Evolutionary conservation across 1,140 invertebrate genomes (phyloP).

Genomic region (Nymphalis io): DNA sequence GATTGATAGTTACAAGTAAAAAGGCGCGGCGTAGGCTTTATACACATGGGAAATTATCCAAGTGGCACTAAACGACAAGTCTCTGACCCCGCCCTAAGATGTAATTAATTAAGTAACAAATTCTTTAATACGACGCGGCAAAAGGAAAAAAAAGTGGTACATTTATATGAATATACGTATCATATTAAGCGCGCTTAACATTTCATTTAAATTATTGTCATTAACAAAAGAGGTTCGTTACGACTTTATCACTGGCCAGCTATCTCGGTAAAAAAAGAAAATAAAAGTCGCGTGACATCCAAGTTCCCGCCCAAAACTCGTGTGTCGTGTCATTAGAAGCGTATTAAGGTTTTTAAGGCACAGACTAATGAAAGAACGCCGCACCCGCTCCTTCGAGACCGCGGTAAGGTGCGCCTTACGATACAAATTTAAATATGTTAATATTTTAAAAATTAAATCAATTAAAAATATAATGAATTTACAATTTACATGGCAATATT

Average conservation of each 20-base stretch:
- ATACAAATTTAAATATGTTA: not conserved
- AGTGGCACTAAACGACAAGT: constrained; percentile 53
- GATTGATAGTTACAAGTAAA: constrained; percentile 41
- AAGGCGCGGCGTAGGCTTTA: constrained; percentile 60
- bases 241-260: constrained; percentile 31
- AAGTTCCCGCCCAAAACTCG: constrained; percentile 58
- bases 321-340: constrained; percentile 70
- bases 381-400: constrained; percentile 76
- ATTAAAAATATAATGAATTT: not conserved
- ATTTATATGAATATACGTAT: constrained; percentile 2
- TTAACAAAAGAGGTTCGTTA: constrained; percentile 29
- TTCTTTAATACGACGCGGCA: not conserved
- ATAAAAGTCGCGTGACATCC: constrained; percentile 53
- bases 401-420: constrained; percentile 51
- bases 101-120: constrained; percentile 33
- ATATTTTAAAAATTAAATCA: not conserved
- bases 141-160: not conserved
- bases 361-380: constrained; percentile 69
- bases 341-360: constrained; percentile 73
- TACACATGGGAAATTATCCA: constrained; percentile 68
- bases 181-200: constrained; percentile 2
- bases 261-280: constrained; percentile 43
- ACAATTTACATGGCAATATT: too few species aligned
- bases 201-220: constrained; percentile 4
- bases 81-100: constrained; percentile 63